Evolutionary conservation across 2,888 invertebrate genomes (phyloP), one percentile per base, ranked within the genome.

Genomic region (Miltochrista miniata): DNA sequence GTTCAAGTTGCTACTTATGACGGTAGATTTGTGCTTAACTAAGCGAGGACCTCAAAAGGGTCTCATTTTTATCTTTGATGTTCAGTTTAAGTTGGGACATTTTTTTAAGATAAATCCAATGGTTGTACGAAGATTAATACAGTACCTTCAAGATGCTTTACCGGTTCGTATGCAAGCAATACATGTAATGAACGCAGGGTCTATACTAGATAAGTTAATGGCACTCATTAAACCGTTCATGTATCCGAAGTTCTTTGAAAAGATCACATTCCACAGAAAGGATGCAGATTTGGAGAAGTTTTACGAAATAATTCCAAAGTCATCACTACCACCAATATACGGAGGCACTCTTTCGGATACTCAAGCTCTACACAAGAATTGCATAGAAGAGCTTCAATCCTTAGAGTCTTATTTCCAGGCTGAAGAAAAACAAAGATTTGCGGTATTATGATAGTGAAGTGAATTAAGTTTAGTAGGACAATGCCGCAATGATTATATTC

Each of bases 61-160:
- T 1, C 83, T 92, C 47, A 74, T 93, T 10, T 89, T 93, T 59
- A 72, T 94, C 1, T 90, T 93, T 54, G 93, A 94, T 64, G 92
- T 93, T 85, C 92, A 92, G 1, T 92, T 92, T 7, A 81, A 81
- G 47, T 67, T 92, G 14, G 75, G 84, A 1, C 93, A 93, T 62
- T 60, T 93, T 14, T 79, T 87, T 10, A 78, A 85, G 54, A 62
- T 92, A 1, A 87, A 88, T 31, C 66, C 93, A 9, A 69, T 51
- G 8, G 79, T 85, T 1, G 63, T 93, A 2, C 81, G 87, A 14
- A 85, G 87, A 52, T 91, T 93, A 56, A 90, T 93, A 68, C 83
- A 85, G 33, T 94, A 93, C 63, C 66, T 93, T 3, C 93, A 94
- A 73, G 93, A 94, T 59, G 93, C 87, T 5, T 72, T 93, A 59